Evolutionary conservation across 2,888 invertebrate genomes (phyloP).

Genomic region (Melanophora roralis): DNA sequence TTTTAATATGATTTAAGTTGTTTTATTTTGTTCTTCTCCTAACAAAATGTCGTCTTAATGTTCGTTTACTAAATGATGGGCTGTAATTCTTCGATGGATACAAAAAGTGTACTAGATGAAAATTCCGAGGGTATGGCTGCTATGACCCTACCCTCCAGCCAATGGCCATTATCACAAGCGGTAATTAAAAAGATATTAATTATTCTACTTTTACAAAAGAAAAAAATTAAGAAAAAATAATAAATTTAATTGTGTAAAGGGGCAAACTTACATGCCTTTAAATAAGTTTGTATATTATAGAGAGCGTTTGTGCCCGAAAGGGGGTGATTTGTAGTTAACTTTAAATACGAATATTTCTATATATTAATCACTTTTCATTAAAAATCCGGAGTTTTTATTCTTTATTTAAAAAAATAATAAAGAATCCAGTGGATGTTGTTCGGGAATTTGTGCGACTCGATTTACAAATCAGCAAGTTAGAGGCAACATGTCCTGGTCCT

Average conservation of each 20-base stretch:
- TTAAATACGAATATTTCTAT: not conserved
- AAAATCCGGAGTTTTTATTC: not conserved
- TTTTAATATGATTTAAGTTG: not conserved
- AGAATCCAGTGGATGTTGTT: constrained; percentile 67
- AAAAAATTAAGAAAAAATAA: constrained; percentile 19
- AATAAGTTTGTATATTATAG: not conserved
- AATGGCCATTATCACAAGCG: constrained; percentile 57
- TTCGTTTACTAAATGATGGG: constrained; percentile 67
- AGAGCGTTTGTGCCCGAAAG: not conserved
- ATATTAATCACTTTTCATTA: not conserved
- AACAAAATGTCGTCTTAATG: constrained; percentile 15
- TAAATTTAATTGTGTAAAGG: not conserved
- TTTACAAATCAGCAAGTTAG: constrained; percentile 73
- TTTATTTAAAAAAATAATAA: constrained; percentile 29
- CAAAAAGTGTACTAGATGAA: constrained; percentile 65
- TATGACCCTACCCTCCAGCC: constrained; percentile 28
- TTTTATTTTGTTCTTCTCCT: no score
- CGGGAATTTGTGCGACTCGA: constrained; percentile 74
- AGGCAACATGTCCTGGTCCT: constrained; percentile 74
- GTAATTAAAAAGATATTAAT: constrained; percentile 44
- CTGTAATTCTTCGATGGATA: constrained; percentile 72
- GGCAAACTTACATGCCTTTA: not conserved
- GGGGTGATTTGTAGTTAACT: not conserved
- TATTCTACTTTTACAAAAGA: not conserved
- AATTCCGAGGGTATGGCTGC: constrained; percentile 42